phyloP scores from a whole-genome alignment of 2,113 vertebrate genomes.

The Tachysurus fulvidraco region DNA sequence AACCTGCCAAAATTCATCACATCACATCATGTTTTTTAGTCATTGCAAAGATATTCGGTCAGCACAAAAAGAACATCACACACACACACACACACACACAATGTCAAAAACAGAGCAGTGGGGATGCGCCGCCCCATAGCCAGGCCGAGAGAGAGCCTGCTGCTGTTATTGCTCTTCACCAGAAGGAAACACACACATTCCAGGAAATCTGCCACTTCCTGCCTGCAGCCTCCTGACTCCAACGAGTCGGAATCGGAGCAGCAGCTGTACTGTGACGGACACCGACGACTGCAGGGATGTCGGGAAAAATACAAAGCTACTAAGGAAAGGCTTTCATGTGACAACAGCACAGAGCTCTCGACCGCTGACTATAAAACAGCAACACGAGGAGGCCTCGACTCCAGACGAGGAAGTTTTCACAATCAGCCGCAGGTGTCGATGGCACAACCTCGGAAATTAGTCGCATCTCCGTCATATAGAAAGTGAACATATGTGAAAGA shows the following conservation, averaged over 20 bases:
- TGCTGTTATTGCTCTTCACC: slow-evolving; percentile 74
- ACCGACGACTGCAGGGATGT: slow-evolving; percentile 49
- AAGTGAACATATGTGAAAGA: not conserved
- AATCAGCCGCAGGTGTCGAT: not conserved
- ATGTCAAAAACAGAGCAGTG: slow-evolving; percentile 6
- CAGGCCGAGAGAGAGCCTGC: slow-evolving; percentile 37
- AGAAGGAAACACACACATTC: slow-evolving; percentile 74
- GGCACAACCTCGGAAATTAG: not conserved
- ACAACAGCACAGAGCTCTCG: not conserved
- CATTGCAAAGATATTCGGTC: slow-evolving; percentile 3
- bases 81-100: slow-evolving; percentile 39
- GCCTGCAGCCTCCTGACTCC: slow-evolving; percentile 68
- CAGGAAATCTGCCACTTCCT: slow-evolving; percentile 83
- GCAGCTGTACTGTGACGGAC: not conserved
- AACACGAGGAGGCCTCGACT: not conserved
- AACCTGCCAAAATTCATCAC: not conserved
- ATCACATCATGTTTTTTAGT: slow-evolving; percentile 1
- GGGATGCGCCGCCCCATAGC: not conserved
- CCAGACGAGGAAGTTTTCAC: not conserved
- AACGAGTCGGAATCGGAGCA: slow-evolving; percentile 30
- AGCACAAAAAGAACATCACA: slow-evolving; percentile 2
- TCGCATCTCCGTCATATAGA: not conserved
- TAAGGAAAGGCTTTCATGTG: not conserved
- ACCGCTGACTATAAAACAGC: not conserved
- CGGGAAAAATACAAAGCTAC: not conserved